Conservation (phyloP, 2,113 vertebrate species). For the Chaetorhynchus papuensis region DNA sequence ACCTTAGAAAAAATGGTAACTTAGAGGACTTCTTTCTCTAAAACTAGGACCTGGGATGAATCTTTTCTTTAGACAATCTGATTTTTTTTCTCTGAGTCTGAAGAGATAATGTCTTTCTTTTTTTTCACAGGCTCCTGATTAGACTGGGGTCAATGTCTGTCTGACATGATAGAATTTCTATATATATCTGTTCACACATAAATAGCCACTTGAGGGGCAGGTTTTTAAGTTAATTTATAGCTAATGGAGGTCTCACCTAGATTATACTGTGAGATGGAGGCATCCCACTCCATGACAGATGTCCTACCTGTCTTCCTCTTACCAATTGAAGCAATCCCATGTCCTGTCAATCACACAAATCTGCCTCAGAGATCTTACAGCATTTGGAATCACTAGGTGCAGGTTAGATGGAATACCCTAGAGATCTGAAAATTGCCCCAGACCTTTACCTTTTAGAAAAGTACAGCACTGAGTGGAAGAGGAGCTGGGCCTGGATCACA, state of each 20-base stretch:
- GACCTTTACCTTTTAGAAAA: neutral
- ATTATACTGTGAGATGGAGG: neutral
- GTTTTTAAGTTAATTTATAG: neutral
- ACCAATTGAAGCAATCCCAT: neutral
- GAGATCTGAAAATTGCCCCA: neutral
- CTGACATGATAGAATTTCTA: neutral
- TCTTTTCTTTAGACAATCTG: neutral
- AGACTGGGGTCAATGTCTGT: neutral
- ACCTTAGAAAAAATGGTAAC: neutral
- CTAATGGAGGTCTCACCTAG: neutral
- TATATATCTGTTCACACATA: neutral
- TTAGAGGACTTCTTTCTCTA: neutral
- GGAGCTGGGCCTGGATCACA: neutral
- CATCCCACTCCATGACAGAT: neutral
- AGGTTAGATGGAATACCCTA: neutral
- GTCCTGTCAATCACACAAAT: neutral
- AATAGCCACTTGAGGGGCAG: neutral
- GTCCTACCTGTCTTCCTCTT: neutral
- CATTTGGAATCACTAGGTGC: neutral
- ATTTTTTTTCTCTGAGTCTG: neutral
- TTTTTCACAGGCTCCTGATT: neutral
- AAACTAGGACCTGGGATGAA: neutral
- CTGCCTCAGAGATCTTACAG: neutral
- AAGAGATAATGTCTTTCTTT: neutral
- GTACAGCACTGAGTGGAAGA: neutral